Percentiles rank a stretch among this genome's conserved stretches.
Evolutionary conservation across 2,888 invertebrate genomes (phyloP).

Genomic region (Drosophila demipolita): DNA sequence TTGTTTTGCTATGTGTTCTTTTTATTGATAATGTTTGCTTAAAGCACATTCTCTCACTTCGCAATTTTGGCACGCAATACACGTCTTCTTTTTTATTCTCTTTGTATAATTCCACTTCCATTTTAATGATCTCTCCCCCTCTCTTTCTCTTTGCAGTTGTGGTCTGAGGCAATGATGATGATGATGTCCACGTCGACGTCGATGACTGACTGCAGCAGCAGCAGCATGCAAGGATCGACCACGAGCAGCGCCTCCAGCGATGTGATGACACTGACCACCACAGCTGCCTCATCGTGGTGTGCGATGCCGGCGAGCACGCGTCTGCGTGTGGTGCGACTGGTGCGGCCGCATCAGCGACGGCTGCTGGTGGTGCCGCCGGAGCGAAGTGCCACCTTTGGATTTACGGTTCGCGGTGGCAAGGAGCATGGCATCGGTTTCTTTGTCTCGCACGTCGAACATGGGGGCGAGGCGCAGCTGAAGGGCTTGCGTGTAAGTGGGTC

Average conservation of each 20-base stretch:
- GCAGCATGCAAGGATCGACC: constrained; percentile 84
- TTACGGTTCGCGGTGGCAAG: constrained; percentile 93
- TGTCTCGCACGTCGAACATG: constrained; percentile 94
- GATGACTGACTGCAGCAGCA: constrained; percentile 84
- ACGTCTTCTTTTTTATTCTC: constrained; percentile 18
- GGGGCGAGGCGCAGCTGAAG: constrained; percentile 94
- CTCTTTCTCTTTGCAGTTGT: constrained; percentile 13
- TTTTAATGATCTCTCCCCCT: constrained; percentile 1
- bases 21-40: background rate
- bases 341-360: constrained; percentile 86
- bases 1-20: background rate
- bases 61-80: constrained; percentile 22
- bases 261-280: constrained; percentile 84
- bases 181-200: constrained; percentile 58
- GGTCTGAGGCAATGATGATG: constrained; percentile 41
- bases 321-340: constrained; percentile 87
- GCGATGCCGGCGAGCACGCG: constrained; percentile 85
- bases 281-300: constrained; percentile 82
- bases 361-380: constrained; percentile 86
- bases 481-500: constrained; percentile 91
- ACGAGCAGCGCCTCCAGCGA: constrained; percentile 84
- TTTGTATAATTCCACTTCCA: background rate
- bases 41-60: constrained; percentile 28
- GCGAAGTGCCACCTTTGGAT: constrained; percentile 89
- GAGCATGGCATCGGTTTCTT: constrained; percentile 97